Percentiles rank a stretch among this genome's conserved stretches.
Evolutionary conservation across 2,888 invertebrate species (phyloP).

Genomic region (Trichogramma evanescens): DNA sequence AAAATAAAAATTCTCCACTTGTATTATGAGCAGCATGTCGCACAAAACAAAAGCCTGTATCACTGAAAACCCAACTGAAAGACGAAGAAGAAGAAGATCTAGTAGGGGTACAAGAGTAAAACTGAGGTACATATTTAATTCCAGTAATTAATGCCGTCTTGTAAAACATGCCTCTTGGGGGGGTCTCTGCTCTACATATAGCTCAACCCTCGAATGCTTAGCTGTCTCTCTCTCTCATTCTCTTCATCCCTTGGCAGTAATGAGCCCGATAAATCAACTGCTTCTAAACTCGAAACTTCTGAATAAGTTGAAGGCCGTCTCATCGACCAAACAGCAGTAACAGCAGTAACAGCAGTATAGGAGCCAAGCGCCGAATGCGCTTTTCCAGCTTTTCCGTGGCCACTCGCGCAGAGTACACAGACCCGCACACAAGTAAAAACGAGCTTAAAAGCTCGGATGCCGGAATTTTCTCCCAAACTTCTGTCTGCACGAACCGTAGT

Average conservation of each 20-base stretch:
- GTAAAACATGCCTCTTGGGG: conserved; percentile 47
- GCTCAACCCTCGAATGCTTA: too few relatives aligned
- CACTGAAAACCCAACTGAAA: conserved; percentile 28
- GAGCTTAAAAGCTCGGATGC: not conserved
- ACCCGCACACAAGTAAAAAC: conserved; percentile 2
- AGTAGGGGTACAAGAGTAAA: conserved; percentile 16
- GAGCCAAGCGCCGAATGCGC: not conserved
- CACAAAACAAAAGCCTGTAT: conserved; percentile 8
- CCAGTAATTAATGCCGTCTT: conserved; percentile 49
- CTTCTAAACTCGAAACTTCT: conserved; percentile 44
- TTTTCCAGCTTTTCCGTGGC: conserved; percentile 11
- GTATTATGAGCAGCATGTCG: not conserved
- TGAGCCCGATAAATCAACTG: conserved; percentile 48
- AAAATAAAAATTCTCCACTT: not conserved
- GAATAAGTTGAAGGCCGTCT: conserved; percentile 38
- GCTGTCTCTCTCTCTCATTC: conserved; percentile 11
- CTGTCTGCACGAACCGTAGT: too few relatives aligned
- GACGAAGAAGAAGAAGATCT: conserved; percentile 21
- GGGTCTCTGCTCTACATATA: conserved; percentile 26
- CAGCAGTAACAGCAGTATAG: too few relatives aligned
- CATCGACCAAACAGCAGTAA: not conserved
- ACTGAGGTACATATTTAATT: conserved; percentile 47
- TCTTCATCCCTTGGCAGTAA: conserved; percentile 39
- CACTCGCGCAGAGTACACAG: not conserved
- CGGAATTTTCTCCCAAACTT: too few relatives aligned